Evolutionary conservation across 1,140 invertebrate species (phyloP).

Genomic region (Nymphalis io): DNA sequence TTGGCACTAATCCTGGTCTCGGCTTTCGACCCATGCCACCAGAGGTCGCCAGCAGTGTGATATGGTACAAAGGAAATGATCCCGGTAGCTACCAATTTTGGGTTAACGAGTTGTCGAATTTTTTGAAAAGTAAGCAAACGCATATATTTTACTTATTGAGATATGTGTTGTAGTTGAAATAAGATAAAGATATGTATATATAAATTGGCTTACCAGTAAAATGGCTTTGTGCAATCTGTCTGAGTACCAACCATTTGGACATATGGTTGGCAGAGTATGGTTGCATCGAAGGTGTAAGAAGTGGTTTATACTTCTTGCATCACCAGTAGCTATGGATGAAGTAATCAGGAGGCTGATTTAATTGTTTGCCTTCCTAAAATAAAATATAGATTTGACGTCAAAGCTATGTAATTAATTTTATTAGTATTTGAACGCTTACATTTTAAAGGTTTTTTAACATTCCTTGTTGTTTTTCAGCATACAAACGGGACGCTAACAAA

Average conservation of each 20-base stretch:
- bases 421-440: not conserved
- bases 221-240: too few relatives aligned
- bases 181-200: too few relatives aligned
- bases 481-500: conserved; percentile 84
- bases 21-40: conserved; percentile 95
- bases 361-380: too few relatives aligned
- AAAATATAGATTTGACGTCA: not conserved
- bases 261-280: too few relatives aligned
- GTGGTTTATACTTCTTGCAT: not conserved
- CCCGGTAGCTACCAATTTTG: conserved; percentile 88
- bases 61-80: conserved; percentile 93
- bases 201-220: too few relatives aligned
- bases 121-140: conserved; percentile 80
- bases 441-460: too few relatives aligned
- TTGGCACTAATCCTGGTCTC: conserved; percentile 95
- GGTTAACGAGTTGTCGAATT: conserved; percentile 86
- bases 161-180: too few relatives aligned
- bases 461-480: conserved; percentile 77
- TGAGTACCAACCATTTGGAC: too few relatives aligned
- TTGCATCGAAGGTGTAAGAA: too few relatives aligned
- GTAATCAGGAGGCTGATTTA: not conserved
- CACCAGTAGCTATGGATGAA: not conserved
- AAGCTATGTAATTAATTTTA: not conserved
- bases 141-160: too few relatives aligned
- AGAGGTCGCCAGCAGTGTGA: conserved; percentile 95